Conservation (phyloP, 2,888 invertebrate genomes). For the Stenodera caucasica region DNA sequence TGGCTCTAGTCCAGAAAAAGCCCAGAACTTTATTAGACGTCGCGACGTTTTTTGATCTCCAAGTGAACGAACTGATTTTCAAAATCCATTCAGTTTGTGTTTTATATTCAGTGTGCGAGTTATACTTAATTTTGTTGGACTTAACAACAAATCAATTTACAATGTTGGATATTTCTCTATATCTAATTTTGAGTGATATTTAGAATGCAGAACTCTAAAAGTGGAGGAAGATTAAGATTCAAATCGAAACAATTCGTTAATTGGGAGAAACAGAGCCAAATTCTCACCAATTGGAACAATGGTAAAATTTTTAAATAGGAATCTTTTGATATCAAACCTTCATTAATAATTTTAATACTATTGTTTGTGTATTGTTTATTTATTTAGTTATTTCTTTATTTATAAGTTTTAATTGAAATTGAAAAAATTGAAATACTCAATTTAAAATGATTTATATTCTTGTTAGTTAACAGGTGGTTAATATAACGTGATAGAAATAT, state of each 20-base stretch:
- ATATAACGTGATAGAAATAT: background rate
- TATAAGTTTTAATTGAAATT: no score
- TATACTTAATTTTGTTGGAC: no score
- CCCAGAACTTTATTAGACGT: background rate
- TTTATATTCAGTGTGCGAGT: background rate
- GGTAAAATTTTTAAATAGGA: conserved; percentile 51
- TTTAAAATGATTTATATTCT: background rate
- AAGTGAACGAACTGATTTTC: conserved; percentile 4
- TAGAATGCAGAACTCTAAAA: conserved; percentile 29
- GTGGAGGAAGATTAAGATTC: conserved; percentile 45
- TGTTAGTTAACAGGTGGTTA: background rate
- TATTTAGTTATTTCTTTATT: no score
- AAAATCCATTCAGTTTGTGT: background rate
- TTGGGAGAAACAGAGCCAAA: conserved; percentile 57
- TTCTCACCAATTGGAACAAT: conserved; percentile 59
- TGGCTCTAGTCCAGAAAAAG: background rate
- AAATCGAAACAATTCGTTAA: conserved; percentile 56
- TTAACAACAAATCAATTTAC: no score
- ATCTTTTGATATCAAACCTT: no score
- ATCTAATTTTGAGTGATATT: background rate
- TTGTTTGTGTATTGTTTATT: background rate
- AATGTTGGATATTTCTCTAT: no score
- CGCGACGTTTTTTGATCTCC: background rate
- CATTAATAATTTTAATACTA: background rate
- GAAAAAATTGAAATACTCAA: no score